Base-by-base conservation (phyloP, 2,113 vertebrate species). In the Cathartes aura region DNA sequence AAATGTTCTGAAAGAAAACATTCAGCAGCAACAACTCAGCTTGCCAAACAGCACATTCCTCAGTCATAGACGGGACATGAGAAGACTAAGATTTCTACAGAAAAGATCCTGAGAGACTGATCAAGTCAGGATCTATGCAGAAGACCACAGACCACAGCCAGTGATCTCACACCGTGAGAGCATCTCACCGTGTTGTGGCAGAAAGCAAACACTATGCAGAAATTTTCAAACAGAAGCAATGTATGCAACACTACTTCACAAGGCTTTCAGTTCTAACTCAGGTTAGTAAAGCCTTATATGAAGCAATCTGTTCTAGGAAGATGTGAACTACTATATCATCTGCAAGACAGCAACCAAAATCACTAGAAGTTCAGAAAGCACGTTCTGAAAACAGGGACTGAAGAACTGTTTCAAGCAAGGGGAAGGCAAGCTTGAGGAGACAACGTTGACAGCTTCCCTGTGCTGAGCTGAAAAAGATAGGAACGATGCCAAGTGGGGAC, bases 391-490 rank as follows among this genome's bases (percentile, higher is more conserved):
- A 30, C 26, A 68, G 19, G 24, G 27, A 64, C n/a, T 52, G 29
- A 64, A 92, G 43, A 76, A 42, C 3, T 15, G 5, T 59, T 85
- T 55, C 43, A 60, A 79, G 60, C 20, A 47, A 70, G 50, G 15
- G 12, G 16, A 91, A 43, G 18, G 23, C 53, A 87, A 87, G 50
- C 48, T 19, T 52, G 58, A 87, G 53, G 21, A 76, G 43, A 38
- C 4, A 47, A 43, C 0, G 0, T 3, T 9, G 21, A 58, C 22
- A 63, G 40, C 10, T 88, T 82, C 53, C n/a, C 32, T 47, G 9
- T 27, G n/a, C 50, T 16, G 27, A 73, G 38, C 0, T 75, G 24
- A 59, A 67, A 82, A 71, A 82, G 21, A 72, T 0, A 50, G 27
- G 43, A 93, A 89, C 1, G 0, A 73, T 89, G 36, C 5, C 52